A percentile compares a stretch with the other conserved stretches of the same genome.
These are phyloP conservation scores for Rhombomys opimus DNA, from an alignment of 2,113 vertebrate genomes.

Conservation along the genomic window DNA sequence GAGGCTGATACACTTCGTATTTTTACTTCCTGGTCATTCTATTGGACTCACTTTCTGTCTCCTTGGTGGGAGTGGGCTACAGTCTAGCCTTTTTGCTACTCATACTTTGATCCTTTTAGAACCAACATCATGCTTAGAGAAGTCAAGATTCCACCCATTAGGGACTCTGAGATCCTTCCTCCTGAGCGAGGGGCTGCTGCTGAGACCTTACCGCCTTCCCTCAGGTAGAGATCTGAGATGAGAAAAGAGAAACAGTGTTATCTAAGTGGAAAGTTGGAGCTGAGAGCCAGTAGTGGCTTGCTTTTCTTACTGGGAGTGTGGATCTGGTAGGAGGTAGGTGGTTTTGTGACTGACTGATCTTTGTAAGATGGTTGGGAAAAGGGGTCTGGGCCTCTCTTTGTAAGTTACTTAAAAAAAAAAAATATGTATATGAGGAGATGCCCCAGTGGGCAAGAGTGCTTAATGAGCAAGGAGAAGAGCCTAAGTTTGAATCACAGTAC, in stretches of 20 bases:
- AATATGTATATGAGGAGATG: neutral
- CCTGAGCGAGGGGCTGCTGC: neutral
- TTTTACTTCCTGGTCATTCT: neutral
- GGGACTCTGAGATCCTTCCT: neutral
- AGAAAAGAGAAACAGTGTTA: neutral
- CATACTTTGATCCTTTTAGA: neutral
- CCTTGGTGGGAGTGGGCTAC: neutral
- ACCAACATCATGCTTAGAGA: conserved; percentile 20
- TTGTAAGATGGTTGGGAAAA: conserved; percentile 1
- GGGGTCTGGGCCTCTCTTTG: neutral
- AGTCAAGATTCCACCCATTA: neutral
- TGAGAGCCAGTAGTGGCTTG: neutral
- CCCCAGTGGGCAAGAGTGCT: neutral
- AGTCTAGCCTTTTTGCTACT: too few species aligned
- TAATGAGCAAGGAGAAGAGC: too few species aligned
- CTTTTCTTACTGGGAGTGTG: neutral
- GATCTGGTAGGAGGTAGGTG: neutral
- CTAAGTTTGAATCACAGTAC: neutral
- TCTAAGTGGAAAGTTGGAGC: neutral
- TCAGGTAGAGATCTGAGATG: neutral
- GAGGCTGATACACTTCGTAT: neutral
- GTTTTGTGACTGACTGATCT: conserved; percentile 13
- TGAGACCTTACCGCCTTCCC: neutral
- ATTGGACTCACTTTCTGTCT: neutral
- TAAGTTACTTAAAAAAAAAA: neutral